Conservation (phyloP, 2,888 invertebrate genomes). For the Caenorhabditis sp. region DNA sequence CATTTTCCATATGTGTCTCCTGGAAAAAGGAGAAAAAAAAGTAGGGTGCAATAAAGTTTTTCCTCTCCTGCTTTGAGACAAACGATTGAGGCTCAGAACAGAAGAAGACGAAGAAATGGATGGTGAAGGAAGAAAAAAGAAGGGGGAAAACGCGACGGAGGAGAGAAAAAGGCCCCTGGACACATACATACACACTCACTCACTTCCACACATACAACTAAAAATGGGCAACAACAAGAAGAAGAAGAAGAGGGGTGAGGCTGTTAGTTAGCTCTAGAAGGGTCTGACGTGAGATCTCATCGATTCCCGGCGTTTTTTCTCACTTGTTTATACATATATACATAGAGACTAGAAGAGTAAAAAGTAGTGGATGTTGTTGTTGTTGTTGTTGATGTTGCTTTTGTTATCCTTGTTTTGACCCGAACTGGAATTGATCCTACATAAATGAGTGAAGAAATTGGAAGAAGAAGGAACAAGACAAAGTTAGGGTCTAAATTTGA, state of each 20-base stretch:
- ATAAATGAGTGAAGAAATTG: neutral
- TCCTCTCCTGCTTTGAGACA: slow-evolving; percentile 28
- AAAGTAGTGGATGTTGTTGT: neutral
- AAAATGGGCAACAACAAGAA: slow-evolving; percentile 7
- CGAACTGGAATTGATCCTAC: neutral
- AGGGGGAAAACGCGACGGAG: slow-evolving; percentile 6
- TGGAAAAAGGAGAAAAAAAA: slow-evolving; percentile 8
- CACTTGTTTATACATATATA: neutral
- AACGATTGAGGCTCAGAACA: slow-evolving; percentile 36
- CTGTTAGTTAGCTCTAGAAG: slow-evolving; percentile 10
- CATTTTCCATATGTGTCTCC: too few relatives aligned
- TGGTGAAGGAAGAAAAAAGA: slow-evolving; percentile 19
- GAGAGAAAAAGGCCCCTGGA: slow-evolving; percentile 2
- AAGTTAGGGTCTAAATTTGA: neutral
- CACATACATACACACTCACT: slow-evolving; percentile 1
- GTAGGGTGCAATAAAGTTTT: slow-evolving; percentile 29
- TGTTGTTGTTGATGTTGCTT: neutral
- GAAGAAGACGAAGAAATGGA: slow-evolving; percentile 22
- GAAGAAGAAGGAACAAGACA: neutral
- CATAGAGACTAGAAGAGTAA: neutral
- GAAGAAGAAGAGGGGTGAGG: slow-evolving; percentile 10
- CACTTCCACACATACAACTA: neutral
- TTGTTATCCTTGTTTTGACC: neutral
- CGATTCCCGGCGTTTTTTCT: slow-evolving; percentile 27
- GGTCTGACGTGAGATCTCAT: slow-evolving; percentile 43